phyloP scores from a whole-genome alignment of 2,113 vertebrate species.

The Azemiops feae region DNA sequence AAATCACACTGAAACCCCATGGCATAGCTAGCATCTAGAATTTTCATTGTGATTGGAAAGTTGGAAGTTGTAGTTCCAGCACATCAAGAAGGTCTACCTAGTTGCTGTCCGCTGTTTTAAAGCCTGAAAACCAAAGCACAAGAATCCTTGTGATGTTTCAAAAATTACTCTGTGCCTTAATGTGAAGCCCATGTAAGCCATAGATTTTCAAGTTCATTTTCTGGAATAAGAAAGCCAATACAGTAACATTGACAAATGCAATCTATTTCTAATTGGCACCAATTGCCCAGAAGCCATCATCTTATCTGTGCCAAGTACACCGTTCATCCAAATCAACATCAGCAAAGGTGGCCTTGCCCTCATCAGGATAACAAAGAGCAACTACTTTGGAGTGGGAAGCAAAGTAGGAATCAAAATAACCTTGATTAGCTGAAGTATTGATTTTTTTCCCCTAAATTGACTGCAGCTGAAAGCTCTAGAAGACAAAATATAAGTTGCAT shows the following conservation, averaged over 20 bases:
- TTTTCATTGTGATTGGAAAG: not conserved
- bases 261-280: not conserved
- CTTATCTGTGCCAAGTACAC: not conserved
- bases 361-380: not conserved
- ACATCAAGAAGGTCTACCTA: too few relatives aligned
- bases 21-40: not conserved
- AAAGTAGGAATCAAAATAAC: not conserved
- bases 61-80: not conserved
- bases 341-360: not conserved
- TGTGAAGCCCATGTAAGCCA: not conserved
- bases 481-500: not conserved
- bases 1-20: not conserved
- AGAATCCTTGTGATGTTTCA: not conserved
- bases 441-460: not conserved
- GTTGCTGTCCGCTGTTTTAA: too few relatives aligned
- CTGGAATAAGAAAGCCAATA: not conserved
- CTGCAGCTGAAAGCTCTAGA: not conserved
- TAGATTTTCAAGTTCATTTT: not conserved
- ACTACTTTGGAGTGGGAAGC: not conserved
- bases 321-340: not conserved
- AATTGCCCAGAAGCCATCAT: not conserved
- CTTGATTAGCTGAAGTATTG: not conserved
- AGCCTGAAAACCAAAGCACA: not conserved
- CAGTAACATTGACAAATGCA: conserved; percentile 15
- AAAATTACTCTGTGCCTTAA: not conserved